Percentiles rank a stretch among this genome's conserved stretches.
Conservation (phyloP, 2,888 invertebrate genomes). For the Mactromeris polynyma region DNA sequence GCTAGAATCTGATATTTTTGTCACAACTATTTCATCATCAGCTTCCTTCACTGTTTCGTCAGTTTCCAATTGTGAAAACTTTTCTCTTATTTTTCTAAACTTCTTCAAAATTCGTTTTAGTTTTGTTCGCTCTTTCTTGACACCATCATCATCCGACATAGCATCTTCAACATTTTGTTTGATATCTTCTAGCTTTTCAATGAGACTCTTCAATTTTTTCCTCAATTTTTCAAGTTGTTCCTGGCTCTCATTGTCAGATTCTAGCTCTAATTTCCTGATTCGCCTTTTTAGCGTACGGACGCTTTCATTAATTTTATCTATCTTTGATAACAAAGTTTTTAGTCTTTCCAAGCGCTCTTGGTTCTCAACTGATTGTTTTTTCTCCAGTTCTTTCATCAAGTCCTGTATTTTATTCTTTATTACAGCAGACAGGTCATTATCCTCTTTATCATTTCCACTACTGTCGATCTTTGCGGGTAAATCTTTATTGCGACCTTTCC, state of each 20-base stretch:
- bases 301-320: background rate
- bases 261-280: background rate
- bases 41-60: background rate
- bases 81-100: background rate
- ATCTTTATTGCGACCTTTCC: background rate
- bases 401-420: background rate
- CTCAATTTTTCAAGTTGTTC: background rate
- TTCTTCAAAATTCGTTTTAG: conserved; percentile 10
- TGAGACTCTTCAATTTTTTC: background rate
- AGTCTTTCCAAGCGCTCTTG: background rate
- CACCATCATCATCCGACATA: background rate
- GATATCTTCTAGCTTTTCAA: background rate
- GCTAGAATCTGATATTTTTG: background rate
- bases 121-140: background rate
- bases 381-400: background rate
- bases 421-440: background rate
- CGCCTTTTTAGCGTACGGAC: background rate
- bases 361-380: background rate
- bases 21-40: background rate
- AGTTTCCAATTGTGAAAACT: background rate
- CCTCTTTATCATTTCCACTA: background rate
- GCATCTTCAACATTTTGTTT: background rate
- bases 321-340: background rate
- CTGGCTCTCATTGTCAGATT: background rate
- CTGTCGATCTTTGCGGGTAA: background rate